Evolutionary conservation across 2,888 invertebrate genomes (phyloP).

Genomic region (Rosalia funebris): DNA sequence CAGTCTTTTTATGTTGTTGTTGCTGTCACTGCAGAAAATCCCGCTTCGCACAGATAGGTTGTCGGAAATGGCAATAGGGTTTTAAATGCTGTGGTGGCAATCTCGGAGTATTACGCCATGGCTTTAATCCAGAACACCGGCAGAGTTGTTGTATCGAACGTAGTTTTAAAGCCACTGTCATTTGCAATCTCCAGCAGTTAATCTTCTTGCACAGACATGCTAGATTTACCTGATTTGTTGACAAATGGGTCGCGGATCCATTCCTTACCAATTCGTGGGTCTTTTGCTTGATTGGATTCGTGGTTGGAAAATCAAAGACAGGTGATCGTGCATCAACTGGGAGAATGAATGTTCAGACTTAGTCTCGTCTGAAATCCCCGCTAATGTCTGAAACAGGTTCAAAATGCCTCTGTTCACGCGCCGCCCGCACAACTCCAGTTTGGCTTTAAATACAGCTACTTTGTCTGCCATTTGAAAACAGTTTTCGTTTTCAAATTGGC

Average conservation of each 20-base stretch:
- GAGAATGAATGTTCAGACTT: too few species aligned
- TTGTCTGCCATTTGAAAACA: background rate
- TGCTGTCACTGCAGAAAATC: background rate
- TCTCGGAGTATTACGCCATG: background rate
- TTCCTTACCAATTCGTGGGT: background rate
- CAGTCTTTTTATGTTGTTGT: background rate
- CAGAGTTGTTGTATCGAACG: background rate
- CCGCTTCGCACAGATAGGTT: background rate
- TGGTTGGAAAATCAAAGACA: background rate
- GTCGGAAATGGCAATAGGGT: background rate
- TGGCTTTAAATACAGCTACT: background rate
- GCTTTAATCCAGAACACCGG: background rate
- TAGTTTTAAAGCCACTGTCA: background rate
- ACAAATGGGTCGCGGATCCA: background rate
- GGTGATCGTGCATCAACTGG: background rate
- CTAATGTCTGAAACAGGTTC: too few species aligned
- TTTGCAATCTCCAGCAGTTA: background rate
- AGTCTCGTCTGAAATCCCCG: too few species aligned
- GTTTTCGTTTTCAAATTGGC: background rate
- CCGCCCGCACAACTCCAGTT: background rate
- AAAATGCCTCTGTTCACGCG: too few species aligned
- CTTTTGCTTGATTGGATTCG: background rate
- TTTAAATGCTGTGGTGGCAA: background rate
- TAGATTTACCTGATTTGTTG: background rate
- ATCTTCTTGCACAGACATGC: background rate